Conservation (phyloP, 2,797 vertebrate species). For the Serranus cabrilla region DNA sequence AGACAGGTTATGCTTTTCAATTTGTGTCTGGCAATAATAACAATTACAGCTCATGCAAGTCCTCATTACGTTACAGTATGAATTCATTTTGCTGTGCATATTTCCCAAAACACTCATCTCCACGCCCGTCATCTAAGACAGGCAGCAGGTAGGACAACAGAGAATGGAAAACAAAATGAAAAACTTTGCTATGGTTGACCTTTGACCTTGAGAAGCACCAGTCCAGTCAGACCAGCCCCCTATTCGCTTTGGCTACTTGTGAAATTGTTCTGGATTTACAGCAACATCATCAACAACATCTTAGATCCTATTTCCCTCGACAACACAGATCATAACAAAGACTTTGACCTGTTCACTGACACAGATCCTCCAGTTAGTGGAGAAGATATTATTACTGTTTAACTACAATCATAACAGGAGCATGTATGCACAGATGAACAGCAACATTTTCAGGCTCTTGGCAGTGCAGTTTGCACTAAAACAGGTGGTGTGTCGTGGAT, state of each 20-base stretch:
- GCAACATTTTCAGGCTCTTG: constrained; percentile 16
- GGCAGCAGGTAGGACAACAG: constrained; percentile 40
- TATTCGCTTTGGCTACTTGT: constrained; percentile 3
- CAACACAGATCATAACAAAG: not conserved
- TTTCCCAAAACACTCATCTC: constrained; percentile 74
- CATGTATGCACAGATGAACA: constrained; percentile 21
- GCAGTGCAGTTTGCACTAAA: constrained; percentile 27
- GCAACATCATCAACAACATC: not conserved
- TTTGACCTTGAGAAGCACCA: constrained; percentile 27
- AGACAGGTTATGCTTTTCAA: constrained; percentile 88
- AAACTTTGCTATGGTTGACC: constrained; percentile 41
- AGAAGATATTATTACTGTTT: constrained; percentile 25
- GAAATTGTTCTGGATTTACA: not conserved
- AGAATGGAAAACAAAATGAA: constrained; percentile 38
- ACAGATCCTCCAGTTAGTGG: constrained; percentile 12
- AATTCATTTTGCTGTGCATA: constrained; percentile 73
- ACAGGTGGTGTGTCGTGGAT: constrained; percentile 29
- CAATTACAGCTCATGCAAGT: constrained; percentile 88
- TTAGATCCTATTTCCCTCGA: not conserved
- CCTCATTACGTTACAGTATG: constrained; percentile 83
- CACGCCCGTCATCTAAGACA: constrained; percentile 45
- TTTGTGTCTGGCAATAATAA: constrained; percentile 88
- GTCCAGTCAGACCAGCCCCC: not conserved
- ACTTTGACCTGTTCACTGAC: constrained; percentile 10
- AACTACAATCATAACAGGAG: constrained; percentile 32